A percentile compares a stretch with the other conserved stretches of the same genome.
These are phyloP conservation scores for Ophioninae sp. DNA, from an alignment of 2,888 invertebrate species.

Conservation along the genomic window DNA sequence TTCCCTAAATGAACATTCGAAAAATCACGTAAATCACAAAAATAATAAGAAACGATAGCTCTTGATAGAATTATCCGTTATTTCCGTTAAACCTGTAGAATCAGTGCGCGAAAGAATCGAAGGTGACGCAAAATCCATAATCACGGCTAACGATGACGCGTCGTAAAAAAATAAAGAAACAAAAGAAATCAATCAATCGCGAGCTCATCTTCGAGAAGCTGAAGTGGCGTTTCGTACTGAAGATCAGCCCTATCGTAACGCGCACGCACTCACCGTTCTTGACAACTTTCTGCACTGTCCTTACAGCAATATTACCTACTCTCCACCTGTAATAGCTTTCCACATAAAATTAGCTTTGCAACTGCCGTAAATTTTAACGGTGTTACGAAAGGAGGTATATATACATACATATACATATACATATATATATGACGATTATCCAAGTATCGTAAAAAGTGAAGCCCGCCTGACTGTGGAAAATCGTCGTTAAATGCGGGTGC, in stretches of 20 bases:
- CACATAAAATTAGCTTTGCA: constrained; percentile 56
- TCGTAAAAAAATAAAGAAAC: neutral
- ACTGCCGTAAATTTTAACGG: constrained; percentile 59
- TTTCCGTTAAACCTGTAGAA: neutral
- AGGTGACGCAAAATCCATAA: neutral
- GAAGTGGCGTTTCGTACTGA: too few species aligned
- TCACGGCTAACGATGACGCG: neutral
- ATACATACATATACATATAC: too few species aligned
- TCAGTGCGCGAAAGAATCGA: neutral
- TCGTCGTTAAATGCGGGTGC: constrained; percentile 54
- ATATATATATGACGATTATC: constrained; percentile 62
- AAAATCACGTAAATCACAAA: too few species aligned
- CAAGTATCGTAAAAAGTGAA: constrained; percentile 61
- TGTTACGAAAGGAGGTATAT: constrained; percentile 59
- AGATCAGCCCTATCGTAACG: neutral
- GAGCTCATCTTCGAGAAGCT: too few species aligned
- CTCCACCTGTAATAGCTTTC: constrained; percentile 48
- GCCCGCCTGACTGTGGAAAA: constrained; percentile 57
- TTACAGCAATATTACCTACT: constrained; percentile 36
- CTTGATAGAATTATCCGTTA: too few species aligned
- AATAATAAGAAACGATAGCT: too few species aligned
- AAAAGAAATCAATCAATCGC: too few species aligned
- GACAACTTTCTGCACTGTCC: constrained; percentile 17
- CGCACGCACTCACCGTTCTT: neutral
- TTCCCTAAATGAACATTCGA: too few species aligned